Evolutionary conservation across 2,888 invertebrate species (phyloP), one percentile per base, ranked within the genome.

Genomic region (Bursaphelenchus okinawaensis): DNA sequence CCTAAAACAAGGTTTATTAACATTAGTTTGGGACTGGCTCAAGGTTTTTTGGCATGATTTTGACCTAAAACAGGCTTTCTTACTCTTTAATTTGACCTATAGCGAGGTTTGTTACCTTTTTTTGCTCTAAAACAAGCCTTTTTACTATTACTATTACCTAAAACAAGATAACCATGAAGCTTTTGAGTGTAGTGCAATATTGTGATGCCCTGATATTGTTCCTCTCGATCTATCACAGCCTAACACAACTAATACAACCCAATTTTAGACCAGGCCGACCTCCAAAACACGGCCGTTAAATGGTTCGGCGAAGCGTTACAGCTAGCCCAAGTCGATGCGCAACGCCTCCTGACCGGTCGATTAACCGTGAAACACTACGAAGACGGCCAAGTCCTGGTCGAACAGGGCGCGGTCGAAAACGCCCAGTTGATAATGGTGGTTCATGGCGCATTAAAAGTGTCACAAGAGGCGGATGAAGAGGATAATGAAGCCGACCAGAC

Each of bases 301-400:
- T 79, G 78, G 77, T 74, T 77, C 64, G 76, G 74, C 20, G 80
- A 80, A 58, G 73, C 75, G 1, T 66, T 80, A 31, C 70, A 71
- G 20, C 62, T 80, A 52, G 66, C 66, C 1, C 59, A 62, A 0
- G 67, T 94, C 83, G 90, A 91, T 31, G 91, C 91, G 16, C 66
- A 67, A 0, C 67, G 68, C 1, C 70, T 74, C 27, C 67, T 78
- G 27, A 68, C 68, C 8, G 67, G 69, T 52, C 31, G 56, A 16
- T 55, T 74, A 7, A 52, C 57, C n/a, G 52, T 73, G 54, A 62
- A 58, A 23, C 64, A 59, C 23, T 56, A 69, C 16, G 64, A 67
- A 16, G 77, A 79, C 7, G 76, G 70, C 8, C 67, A 72, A 12
- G 68, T 73, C 0, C 64, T 80, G 52, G 72, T 77, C 24, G 80